Percentiles rank a stretch among this genome's conserved stretches.
phyloP scores from a whole-genome alignment of 2,888 invertebrate species.

The Hybos culiciformis region DNA sequence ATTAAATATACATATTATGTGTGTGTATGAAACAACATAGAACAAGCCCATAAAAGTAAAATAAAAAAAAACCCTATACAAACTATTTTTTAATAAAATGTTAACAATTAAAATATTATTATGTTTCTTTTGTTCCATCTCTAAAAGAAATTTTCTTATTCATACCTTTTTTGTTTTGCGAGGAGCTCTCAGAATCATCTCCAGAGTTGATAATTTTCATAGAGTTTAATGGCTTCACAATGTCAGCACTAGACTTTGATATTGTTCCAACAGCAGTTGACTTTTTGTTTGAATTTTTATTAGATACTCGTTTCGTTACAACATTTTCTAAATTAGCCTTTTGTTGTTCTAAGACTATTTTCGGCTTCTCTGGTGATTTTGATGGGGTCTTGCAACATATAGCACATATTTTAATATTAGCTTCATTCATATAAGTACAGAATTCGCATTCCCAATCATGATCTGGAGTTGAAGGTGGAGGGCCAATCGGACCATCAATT shows the following conservation, averaged over 20 bases:
- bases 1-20: no score
- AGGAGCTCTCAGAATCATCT: constrained; percentile 23
- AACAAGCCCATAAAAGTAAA: no score
- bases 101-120: not conserved
- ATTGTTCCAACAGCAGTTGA: not conserved
- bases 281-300: not conserved
- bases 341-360: constrained; percentile 16
- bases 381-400: constrained; percentile 76
- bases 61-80: no score
- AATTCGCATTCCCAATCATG: constrained; percentile 76
- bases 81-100: not conserved
- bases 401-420: constrained; percentile 63
- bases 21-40: no score
- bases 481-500: constrained; percentile 21
- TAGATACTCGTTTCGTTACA: constrained; percentile 1
- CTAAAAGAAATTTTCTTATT: constrained; percentile 55
- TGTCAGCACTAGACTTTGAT: not conserved
- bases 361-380: constrained; percentile 19
- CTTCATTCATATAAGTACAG: constrained; percentile 76
- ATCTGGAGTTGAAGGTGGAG: constrained; percentile 41
- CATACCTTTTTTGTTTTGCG: constrained; percentile 43
- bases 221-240: not conserved
- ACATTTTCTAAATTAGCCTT: constrained; percentile 17
- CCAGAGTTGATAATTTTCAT: no score
- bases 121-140: not conserved